Percentiles rank a stretch among this genome's conserved stretches.
phyloP scores from a whole-genome alignment of 2,113 vertebrate genomes.

The Campylomormyrus tamandua region DNA sequence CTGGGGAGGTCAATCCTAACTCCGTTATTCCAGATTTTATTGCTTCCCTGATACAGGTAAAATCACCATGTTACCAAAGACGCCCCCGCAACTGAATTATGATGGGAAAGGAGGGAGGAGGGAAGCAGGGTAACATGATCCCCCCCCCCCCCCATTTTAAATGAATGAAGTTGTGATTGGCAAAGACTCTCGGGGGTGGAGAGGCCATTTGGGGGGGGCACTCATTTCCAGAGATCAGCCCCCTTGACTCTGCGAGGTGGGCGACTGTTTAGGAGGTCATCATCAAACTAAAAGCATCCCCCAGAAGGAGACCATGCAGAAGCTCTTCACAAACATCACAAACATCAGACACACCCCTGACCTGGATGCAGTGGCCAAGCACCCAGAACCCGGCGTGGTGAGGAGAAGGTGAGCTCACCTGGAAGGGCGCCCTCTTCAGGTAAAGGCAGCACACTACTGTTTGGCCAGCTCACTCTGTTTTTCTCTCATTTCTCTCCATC shows the following conservation, averaged over 20 bases:
- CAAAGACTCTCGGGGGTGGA: not conserved
- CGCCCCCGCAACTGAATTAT: not conserved
- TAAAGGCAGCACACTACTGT: not conserved
- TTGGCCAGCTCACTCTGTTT: not conserved
- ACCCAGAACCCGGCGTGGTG: not conserved
- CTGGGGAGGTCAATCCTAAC: not conserved
- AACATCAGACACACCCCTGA: not conserved
- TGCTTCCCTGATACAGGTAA: not conserved
- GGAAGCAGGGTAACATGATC: not conserved
- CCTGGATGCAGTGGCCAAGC: not conserved
- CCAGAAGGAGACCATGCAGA: not conserved
- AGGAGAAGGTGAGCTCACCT: not conserved
- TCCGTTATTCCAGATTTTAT: not conserved
- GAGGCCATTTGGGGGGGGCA: not conserved
- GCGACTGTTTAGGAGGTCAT: not conserved
- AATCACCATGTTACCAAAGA: not conserved
- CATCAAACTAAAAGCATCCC: not conserved
- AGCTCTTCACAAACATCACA: not conserved
- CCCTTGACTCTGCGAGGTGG: not conserved
- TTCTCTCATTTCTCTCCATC: not conserved
- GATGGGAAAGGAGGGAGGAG: not conserved
- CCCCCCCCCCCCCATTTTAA: not conserved
- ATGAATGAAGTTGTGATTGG: conserved; percentile 15
- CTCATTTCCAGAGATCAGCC: conserved; percentile 1
- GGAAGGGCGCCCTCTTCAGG: not conserved